These are phyloP conservation scores for Ligdia adustata DNA, from an alignment of 2,888 invertebrate species.

Conservation along the genomic window DNA sequence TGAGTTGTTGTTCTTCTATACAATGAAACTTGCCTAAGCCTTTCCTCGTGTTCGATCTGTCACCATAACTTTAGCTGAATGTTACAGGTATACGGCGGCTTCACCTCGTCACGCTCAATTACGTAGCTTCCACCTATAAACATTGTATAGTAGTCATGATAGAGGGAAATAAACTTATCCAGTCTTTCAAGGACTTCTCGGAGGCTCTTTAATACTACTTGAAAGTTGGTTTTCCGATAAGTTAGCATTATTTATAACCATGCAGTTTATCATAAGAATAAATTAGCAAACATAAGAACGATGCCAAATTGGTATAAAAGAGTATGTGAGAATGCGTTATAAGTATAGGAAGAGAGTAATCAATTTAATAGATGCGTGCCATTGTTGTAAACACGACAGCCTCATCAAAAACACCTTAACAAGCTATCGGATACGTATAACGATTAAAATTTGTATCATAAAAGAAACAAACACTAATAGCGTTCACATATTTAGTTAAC, in stretches of 20 bases:
- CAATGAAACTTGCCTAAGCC: no score
- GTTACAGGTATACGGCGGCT: conserved; percentile 5
- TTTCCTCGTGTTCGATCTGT: conserved; percentile 17
- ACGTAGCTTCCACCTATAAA: conserved; percentile 1
- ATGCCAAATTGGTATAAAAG: no score
- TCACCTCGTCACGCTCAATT: conserved; percentile 14
- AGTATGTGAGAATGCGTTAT: no score
- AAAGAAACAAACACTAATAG: no score
- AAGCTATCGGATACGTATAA: no score
- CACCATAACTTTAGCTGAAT: conserved; percentile 3
- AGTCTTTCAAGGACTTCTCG: conserved; percentile 2
- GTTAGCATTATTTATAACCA: conserved; percentile 5
- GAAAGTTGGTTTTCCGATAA: conserved; percentile 8
- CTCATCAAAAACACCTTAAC: no score
- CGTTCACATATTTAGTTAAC: no score
- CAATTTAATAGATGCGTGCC: no score
- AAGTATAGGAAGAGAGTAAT: no score
- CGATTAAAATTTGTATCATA: no score
- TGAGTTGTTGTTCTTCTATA: no score
- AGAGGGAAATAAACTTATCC: conserved; percentile 9
- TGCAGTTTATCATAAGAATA: background rate
- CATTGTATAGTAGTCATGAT: conserved; percentile 1
- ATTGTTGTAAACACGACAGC: no score
- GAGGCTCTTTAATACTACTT: background rate
- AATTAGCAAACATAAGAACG: background rate